Conservation (phyloP, 2,797 vertebrate species). For the Clarias platycephalus region DNA sequence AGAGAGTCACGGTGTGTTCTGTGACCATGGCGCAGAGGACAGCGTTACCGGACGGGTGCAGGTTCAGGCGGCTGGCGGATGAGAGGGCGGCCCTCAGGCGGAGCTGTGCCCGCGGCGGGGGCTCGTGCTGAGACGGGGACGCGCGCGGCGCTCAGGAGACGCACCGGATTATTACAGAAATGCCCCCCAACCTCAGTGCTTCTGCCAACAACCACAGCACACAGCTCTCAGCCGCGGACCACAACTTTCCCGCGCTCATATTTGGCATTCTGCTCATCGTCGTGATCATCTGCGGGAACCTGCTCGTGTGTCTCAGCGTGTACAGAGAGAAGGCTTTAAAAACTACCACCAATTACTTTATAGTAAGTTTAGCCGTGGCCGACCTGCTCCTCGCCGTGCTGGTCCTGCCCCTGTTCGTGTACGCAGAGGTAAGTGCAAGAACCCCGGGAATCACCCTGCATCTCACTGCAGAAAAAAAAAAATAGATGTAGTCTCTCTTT, state of each 20-base stretch:
- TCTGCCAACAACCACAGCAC: slow-evolving; percentile 40
- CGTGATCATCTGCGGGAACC: slow-evolving; percentile 85
- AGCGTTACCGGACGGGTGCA: slow-evolving; percentile 18
- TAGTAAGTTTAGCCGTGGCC: slow-evolving; percentile 89
- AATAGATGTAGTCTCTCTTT: background rate
- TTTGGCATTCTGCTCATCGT: slow-evolving; percentile 84
- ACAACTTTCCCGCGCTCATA: slow-evolving; percentile 79
- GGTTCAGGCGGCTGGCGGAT: slow-evolving; percentile 57
- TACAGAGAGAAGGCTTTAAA: slow-evolving; percentile 87
- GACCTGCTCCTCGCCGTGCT: slow-evolving; percentile 89
- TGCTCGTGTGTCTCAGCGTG: slow-evolving; percentile 90
- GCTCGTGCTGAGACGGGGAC: slow-evolving; percentile 39
- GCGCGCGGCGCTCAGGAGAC: slow-evolving; percentile 48
- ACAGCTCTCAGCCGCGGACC: slow-evolving; percentile 13
- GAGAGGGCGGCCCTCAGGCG: slow-evolving; percentile 58
- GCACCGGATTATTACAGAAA: slow-evolving; percentile 61
- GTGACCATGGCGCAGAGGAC: slow-evolving; percentile 42
- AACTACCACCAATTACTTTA: slow-evolving; percentile 97
- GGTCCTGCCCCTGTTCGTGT: slow-evolving; percentile 91
- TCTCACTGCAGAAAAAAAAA: background rate
- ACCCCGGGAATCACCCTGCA: background rate
- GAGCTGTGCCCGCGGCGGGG: slow-evolving; percentile 56
- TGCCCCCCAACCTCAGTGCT: slow-evolving; percentile 69
- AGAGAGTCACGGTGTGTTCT: background rate
- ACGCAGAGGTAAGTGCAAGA: slow-evolving; percentile 81